Evolutionary conservation across 2,797 vertebrate species (phyloP), one percentile per base, ranked within the genome.

Genomic region (Potorous gilbertii): DNA sequence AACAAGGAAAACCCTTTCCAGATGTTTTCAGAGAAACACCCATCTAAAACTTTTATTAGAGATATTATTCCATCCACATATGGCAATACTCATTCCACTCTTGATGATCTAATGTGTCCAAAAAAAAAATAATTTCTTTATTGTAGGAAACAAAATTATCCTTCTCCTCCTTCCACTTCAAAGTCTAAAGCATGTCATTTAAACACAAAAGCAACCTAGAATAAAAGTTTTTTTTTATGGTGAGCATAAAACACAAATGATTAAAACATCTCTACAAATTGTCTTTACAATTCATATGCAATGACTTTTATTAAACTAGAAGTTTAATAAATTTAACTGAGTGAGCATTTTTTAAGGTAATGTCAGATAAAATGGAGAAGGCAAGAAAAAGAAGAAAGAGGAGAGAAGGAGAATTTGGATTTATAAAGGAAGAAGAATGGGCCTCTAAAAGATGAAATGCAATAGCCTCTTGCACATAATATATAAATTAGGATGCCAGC

Each of bases 1-100:
- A 98, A 97, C 94, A 97, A 96, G 97, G 93, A 92, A 96, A 95
- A 90, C 96, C 1, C 97, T 96, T 98, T 99, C 98, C 99, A 99
- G 98, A 99, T 99, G 99, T 98, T 99, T 99, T 98, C 97, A 94
- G 97, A 98, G 99, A 99, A 98, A 98, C 91, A 95, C 97, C 98
- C n/a, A 98, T 97, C 97, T 98, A 97, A 98, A 97, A 97, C 93
- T 95, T 95, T 97, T 40, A 96, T 92, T 94, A 92, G 94, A 97
- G 95, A 98, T 97, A 98, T 97, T 94, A 97, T 91, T 97, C 91
- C 89, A 96, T 97, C 96, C 97, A 95, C 97, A 94, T 97, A 40
- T 97, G 97, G 97, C 97, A 98, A 98, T 93, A 98, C 94, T 98
- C 97, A 94, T 34, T 95, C 96, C 92, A 8, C 27, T 92, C 52